Conservation (phyloP, 2,888 invertebrate genomes). For the Campoletis raptor region DNA sequence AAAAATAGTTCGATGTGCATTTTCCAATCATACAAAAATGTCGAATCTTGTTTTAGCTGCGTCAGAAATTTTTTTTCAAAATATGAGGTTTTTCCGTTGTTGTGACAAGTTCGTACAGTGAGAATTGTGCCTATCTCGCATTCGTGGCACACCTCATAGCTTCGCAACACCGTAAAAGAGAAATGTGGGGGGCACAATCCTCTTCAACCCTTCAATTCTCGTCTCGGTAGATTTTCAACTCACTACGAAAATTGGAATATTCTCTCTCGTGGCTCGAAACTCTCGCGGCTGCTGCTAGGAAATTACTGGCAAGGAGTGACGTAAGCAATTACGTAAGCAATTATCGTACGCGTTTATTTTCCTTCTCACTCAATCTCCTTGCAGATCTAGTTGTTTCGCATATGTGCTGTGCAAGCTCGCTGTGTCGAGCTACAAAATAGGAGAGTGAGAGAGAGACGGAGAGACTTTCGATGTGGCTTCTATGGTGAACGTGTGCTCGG, state of each 20-base stretch:
- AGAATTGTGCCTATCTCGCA: not conserved
- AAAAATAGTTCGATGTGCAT: not conserved
- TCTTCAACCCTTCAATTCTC: conserved; percentile 36
- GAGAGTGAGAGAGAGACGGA: conserved; percentile 3
- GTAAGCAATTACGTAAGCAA: conserved; percentile 60
- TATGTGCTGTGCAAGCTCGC: conserved; percentile 15
- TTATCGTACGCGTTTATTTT: conserved; percentile 49
- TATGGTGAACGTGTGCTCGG: conserved; percentile 25
- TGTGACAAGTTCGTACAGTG: not conserved
- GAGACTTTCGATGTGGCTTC: conserved; percentile 23
- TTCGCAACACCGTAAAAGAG: conserved; percentile 1
- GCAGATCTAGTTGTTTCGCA: conserved; percentile 4
- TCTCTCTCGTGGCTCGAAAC: conserved; percentile 29
- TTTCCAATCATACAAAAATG: not conserved
- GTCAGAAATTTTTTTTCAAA: not conserved
- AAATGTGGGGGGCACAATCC: conserved; percentile 6
- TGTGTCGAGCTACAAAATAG: conserved; percentile 23
- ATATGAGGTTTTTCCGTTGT: not conserved
- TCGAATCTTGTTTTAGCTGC: conserved; percentile 3
- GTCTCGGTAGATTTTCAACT: conserved; percentile 44
- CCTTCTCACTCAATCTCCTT: conserved; percentile 7
- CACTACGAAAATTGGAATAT: conserved; percentile 58
- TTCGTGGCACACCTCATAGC: conserved; percentile 1
- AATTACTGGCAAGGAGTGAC: conserved; percentile 53
- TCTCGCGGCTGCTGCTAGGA: conserved; percentile 22